Base-by-base conservation (phyloP, 1,140 invertebrate species). In the Armadillidium nasatum region DNA sequence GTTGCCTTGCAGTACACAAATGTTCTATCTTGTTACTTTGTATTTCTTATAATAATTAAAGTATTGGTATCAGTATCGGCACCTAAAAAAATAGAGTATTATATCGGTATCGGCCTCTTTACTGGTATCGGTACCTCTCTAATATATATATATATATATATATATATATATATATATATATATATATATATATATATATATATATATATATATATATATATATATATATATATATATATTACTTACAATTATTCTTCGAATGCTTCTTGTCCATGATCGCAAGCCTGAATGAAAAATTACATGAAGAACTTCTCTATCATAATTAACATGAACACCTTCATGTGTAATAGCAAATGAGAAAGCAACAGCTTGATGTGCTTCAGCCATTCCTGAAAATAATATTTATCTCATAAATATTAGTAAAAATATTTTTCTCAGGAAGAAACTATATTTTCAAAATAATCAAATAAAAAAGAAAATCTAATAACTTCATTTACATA, bases 341-440 rank as follows among this genome's bases (percentile, higher is more conserved):
- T 98, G 96, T 71, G 96, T 97, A 78, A 99, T 94, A 43, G 94
- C 90, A 86, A 99, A 98, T 72, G 94, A 96, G 85, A 99, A 98
- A 67, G 96, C 97, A 71, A 99, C 97, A 80, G 97, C 97, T 74
- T 93, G 91, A 88, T 98, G 96, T 76, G 97, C 96, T 92, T 99
- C 97, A 83, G 97, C 97, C 97, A 99, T 99, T 67, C n/a, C n/a
- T n/a, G n/a, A n/a, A n/a, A n/a, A n/a, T n/a, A 33, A 46, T 73
- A 71, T 43, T 13, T 15, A n/a, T 13, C 45, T 21, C 21, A n/a
- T n/a, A n/a, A 60, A 71, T 15, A 71, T 60, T 13, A 23, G 45
- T 13, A 71, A n/a, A 71, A 23, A 13, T 15, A 21, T 21, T 33
- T 13, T 15, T 71, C n/a, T 15, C 22, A 13, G 45, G 22, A 71